phyloP scores from a whole-genome alignment of 2,113 vertebrate genomes.

The Marcusenius ussheri region DNA sequence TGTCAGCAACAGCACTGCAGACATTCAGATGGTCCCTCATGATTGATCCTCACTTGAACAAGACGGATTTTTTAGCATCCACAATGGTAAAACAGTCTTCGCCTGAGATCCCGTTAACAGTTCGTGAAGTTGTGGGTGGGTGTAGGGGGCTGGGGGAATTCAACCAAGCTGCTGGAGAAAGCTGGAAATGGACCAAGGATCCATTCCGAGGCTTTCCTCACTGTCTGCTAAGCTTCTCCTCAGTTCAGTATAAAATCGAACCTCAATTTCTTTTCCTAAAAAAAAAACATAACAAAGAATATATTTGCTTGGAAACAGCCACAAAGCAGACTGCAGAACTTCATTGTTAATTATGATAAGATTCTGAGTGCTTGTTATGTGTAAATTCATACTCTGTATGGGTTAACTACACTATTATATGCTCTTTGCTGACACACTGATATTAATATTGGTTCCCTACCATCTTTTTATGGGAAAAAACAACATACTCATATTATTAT shows the following conservation, averaged over 20 bases:
- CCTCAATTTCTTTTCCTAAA: slow-evolving; percentile 2
- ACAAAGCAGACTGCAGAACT: not conserved
- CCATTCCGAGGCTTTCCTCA: not conserved
- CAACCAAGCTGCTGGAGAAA: not conserved
- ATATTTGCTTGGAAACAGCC: not conserved
- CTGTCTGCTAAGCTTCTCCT: not conserved
- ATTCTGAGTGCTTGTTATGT: not conserved
- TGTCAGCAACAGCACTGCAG: not conserved
- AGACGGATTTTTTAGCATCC: not conserved
- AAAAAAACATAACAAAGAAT: not conserved
- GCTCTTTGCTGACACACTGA: not conserved
- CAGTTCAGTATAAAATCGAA: slow-evolving; percentile 10
- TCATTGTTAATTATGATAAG: not conserved
- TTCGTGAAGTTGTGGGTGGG: not conserved
- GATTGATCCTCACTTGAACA: not conserved
- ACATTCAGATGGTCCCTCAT: not conserved
- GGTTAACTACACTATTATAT: not conserved
- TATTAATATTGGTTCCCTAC: not conserved
- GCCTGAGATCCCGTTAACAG: not conserved
- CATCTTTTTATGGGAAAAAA: not conserved
- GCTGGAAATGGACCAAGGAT: not conserved
- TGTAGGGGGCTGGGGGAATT: not conserved
- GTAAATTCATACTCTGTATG: not conserved
- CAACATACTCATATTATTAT: not conserved
- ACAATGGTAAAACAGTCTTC: not conserved